Percentiles rank a stretch among this genome's conserved stretches.
These are phyloP conservation scores for Myrmecobius fasciatus DNA, from an alignment of 2,113 vertebrate genomes.

Conservation along the genomic window DNA sequence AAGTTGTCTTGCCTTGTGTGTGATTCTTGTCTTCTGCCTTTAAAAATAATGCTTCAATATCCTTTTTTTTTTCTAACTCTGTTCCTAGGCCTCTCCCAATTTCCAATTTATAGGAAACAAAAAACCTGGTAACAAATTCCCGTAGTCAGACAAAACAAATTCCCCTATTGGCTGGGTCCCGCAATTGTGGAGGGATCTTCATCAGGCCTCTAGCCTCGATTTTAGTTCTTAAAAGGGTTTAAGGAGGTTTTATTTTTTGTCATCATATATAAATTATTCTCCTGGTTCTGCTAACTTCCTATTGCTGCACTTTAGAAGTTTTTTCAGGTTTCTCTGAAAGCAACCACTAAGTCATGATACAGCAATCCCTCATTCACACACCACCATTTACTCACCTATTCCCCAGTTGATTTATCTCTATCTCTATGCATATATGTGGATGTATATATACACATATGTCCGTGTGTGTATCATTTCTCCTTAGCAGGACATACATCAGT, in stretches of 20 bases:
- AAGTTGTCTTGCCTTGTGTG: not conserved
- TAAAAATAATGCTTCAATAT: not conserved
- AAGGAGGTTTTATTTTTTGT: not conserved
- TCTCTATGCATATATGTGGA: too few species aligned
- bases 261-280: not conserved
- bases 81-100: not conserved
- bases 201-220: not conserved
- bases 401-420: too few species aligned
- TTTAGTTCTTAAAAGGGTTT: not conserved
- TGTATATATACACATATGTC: too few species aligned
- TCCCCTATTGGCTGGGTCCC: too few species aligned
- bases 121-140: too few species aligned
- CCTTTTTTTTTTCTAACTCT: not conserved
- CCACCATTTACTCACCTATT: too few species aligned
- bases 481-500: too few species aligned
- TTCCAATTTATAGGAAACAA: not conserved
- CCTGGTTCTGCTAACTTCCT: not conserved
- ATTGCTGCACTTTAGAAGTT: not conserved
- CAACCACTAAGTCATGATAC: too few species aligned
- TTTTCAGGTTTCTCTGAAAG: not conserved
- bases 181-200: not conserved
- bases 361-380: too few species aligned
- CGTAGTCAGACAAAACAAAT: not conserved
- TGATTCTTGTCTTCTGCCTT: not conserved
- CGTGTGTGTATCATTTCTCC: too few species aligned